These are phyloP conservation scores for Crenichthys baileyi DNA, from an alignment of 2,797 vertebrate species.

Conservation along the genomic window DNA sequence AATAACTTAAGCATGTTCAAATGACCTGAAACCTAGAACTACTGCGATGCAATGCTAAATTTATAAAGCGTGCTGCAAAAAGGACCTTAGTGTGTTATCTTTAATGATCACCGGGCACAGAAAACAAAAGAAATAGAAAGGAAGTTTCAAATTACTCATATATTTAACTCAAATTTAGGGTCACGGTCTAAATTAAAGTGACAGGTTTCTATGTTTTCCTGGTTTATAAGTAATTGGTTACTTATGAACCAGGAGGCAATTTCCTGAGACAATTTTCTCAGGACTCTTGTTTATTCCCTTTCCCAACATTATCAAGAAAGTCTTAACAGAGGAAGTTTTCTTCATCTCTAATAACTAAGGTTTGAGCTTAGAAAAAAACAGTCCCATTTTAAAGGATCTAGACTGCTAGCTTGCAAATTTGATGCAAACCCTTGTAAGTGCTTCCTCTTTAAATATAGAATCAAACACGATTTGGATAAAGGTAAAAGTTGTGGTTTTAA, in stretches of 20 bases:
- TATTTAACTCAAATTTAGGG: conserved; percentile 38
- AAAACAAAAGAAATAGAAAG: conserved; percentile 33
- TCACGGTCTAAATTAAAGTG: conserved; percentile 33
- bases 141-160: conserved; percentile 35
- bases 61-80: conserved; percentile 10
- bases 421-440: neutral
- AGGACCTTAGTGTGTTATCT: conserved; percentile 28
- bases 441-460: neutral
- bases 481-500: neutral
- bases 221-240: conserved; percentile 10
- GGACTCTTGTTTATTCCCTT: conserved; percentile 51
- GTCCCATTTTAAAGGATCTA: conserved; percentile 4
- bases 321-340: conserved; percentile 41
- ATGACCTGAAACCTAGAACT: conserved; percentile 15
- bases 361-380: conserved; percentile 44
- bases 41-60: conserved; percentile 6
- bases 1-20: neutral
- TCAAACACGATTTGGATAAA: neutral
- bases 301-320: conserved; percentile 57
- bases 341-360: conserved; percentile 51
- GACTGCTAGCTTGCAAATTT: neutral
- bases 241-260: neutral
- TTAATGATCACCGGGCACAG: conserved; percentile 28
- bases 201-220: conserved; percentile 17
- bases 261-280: conserved; percentile 40